Evolutionary conservation across 2,797 vertebrate genomes (phyloP), one percentile per base, ranked within the genome.

Genomic region (Atherinosoma microstoma): DNA sequence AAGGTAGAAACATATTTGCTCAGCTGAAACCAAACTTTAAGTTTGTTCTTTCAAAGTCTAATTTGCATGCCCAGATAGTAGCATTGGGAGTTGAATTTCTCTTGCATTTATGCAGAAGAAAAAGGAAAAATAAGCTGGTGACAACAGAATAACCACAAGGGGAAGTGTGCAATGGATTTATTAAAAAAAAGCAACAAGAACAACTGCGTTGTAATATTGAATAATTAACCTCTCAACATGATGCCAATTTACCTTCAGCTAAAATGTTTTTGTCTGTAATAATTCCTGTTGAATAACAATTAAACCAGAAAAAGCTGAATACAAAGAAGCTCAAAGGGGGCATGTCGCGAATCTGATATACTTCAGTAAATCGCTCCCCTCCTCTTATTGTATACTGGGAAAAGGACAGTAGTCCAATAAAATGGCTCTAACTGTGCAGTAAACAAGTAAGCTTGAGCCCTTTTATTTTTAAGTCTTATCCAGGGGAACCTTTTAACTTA

Each of bases 401-500:
- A 51, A 51, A 51, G 47, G 9, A 24, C 47, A 24, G n/a, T 27
- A 5, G 51, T 27, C 20, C 45, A 49, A 9, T 49, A 42, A 16
- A 16, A 16, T 42, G 40, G 40, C 40, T 42, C 12, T 16, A 42
- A 42, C 20, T 10, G 6, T n/a, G 1, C 20, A 49, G 45, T 8
- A 49, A 49, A 20, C 45, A 49, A 20, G 20, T n/a, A 22, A 49
- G 20, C 20, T 22, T 9, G 7, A n/a, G 8, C 51, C 20, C 53
- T 57, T 73, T 75, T 79, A 64, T 87, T 78, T 70, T 77, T 32
- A 58, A 67, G 38, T 72, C 47, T 74, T 81, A 70, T 86, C 75
- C 76, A 73, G 69, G 53, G 18, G 61, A 72, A 83, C 58, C 64
- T 88, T 80, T 76, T 68, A 60, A 78, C 70, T 85, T 75, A 74